Base-by-base conservation (phyloP, 2,797 vertebrate species). In the Periparus ater region DNA sequence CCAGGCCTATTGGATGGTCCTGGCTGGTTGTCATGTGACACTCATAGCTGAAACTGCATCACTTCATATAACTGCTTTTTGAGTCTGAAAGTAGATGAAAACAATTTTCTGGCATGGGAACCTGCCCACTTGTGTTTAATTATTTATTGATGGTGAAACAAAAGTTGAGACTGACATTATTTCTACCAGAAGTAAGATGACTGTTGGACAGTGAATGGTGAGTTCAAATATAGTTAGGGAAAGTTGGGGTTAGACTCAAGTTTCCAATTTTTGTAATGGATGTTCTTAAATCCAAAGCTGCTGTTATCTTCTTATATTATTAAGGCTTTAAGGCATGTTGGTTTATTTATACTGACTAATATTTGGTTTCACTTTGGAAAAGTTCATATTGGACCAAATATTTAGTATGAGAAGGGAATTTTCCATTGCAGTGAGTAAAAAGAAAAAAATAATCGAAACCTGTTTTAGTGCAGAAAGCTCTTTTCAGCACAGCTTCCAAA, bases 401-500 rank as follows among this genome's bases (percentile, higher is more conserved):
- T 70, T 73, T 94, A 23, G 16, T 47, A 57, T 17, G 25, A 75
- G 6, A 58, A 70, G 22, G 30, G 54, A 86, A 54, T 85, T 88
- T 93, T 84, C 80, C 58, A 44, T 55, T 65, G 15, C 38, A 54
- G 11, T 42, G 27, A 72, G 36, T 32, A 38, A 85, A 92, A 54
- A 85, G 84, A 55, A 85, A 85, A 89, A 77, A 63, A 44, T 40
- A 8, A 16, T 32, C 16, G 30, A 50, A 67, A 44, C 53, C 32
- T 75, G 5, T 84, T 80, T 40, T 55, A 34, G 27, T 86, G 67
- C 34, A 88, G 77, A 75, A 76, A 72, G 30, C 45, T 82, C 21
- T 85, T 93, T 86, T 83, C 57, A 65, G 51, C 71, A 61, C 18
- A 79, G 23, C 47, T 89, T 93, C 81, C 68, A 92, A 91, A 68